Conservation (phyloP, 2,888 invertebrate species). For the Pristionchus mayeri region DNA sequence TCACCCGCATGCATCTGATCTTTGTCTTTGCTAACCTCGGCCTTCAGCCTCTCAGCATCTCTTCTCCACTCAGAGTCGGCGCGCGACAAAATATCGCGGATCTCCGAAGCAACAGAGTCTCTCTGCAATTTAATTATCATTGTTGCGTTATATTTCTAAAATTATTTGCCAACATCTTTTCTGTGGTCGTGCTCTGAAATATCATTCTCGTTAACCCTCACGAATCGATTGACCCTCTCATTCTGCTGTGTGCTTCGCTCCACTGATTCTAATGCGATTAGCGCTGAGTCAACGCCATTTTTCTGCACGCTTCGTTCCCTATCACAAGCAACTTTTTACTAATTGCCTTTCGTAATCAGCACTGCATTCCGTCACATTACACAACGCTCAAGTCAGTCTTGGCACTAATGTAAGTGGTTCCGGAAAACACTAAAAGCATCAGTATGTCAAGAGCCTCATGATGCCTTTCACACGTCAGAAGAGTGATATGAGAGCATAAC, state of each 20-base stretch:
- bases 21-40: slow-evolving; percentile 52
- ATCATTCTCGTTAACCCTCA: neutral
- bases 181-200: no score
- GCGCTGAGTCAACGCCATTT: neutral
- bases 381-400: no score
- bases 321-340: neutral
- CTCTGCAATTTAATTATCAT: slow-evolving; percentile 55
- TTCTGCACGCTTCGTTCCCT: slow-evolving; percentile 1
- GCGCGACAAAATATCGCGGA: slow-evolving; percentile 60
- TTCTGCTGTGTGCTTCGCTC: neutral
- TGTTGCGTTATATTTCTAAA: no score
- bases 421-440: no score
- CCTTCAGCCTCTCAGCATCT: slow-evolving; percentile 62
- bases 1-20: neutral
- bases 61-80: slow-evolving; percentile 66
- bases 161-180: no score
- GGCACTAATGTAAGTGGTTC: no score
- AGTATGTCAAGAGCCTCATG: no score
- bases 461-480: no score
- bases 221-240: neutral
- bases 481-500: no score
- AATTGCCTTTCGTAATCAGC: neutral
- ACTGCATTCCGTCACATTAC: neutral
- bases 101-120: slow-evolving; percentile 62
- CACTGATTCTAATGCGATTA: slow-evolving; percentile 40